Evolutionary conservation across 2,113 vertebrate genomes (phyloP).

Genomic region (Etia nguti): DNA sequence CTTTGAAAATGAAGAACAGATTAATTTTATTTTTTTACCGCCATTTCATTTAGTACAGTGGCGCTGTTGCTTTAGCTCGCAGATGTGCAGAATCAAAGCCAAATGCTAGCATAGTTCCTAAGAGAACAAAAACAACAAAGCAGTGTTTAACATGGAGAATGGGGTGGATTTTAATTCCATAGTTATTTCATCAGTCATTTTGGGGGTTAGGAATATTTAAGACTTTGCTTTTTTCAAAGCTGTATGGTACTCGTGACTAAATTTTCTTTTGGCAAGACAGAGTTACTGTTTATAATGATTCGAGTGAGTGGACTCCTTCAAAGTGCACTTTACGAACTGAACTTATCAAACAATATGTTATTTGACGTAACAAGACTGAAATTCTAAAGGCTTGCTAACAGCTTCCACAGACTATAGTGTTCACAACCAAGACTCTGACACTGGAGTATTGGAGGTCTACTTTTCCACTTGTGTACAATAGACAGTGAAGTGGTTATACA

Average conservation of each 20-base stretch:
- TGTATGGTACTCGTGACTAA: too few species aligned
- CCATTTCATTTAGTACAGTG: not conserved
- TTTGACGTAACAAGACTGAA: not conserved
- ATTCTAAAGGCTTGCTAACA: not conserved
- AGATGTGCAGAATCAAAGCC: not conserved
- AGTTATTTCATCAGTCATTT: not conserved
- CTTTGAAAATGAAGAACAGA: not conserved
- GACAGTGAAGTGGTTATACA: not conserved
- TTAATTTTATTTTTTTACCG: not conserved
- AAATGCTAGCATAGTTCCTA: not conserved
- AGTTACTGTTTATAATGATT: not conserved
- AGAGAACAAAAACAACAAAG: not conserved
- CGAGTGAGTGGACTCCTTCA: not conserved
- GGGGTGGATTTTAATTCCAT: not conserved
- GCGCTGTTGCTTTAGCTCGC: rapidly evolving
- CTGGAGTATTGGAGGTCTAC: rapidly evolving
- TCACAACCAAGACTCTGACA: not conserved
- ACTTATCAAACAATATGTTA: not conserved
- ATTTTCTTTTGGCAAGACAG: not conserved
- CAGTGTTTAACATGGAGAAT: not conserved
- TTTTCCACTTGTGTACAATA: not conserved
- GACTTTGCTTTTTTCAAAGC: not conserved
- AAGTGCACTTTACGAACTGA: not conserved
- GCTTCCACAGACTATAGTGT: not conserved
- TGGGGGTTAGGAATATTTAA: not conserved